phyloP scores from a whole-genome alignment of 1,140 invertebrate genomes.

The Drosophila willistoni region DNA sequence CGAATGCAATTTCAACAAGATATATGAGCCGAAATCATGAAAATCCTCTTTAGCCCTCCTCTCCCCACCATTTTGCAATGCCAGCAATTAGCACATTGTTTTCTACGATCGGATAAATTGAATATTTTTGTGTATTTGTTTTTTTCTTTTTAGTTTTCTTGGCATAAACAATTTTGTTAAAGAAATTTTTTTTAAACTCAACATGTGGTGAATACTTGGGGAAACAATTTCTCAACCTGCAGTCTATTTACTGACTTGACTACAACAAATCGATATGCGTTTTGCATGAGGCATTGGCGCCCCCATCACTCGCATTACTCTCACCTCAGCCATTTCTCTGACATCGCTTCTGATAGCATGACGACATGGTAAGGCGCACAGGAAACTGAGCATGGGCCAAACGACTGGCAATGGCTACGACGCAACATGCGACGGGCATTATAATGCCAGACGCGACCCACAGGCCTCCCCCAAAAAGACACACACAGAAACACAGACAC shows the following conservation, averaged over 20 bases:
- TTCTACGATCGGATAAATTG: constrained; percentile 46
- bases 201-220: constrained; percentile 59
- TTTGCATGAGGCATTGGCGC: constrained; percentile 38
- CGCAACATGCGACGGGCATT: constrained; percentile 56
- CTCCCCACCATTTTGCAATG: not conserved
- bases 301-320: constrained; percentile 1
- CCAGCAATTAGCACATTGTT: constrained; percentile 62
- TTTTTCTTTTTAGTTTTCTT: not conserved
- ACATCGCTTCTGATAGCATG: constrained; percentile 57
- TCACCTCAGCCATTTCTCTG: constrained; percentile 10
- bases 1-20: constrained; percentile 41
- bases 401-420: constrained; percentile 39
- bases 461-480: constrained; percentile 25
- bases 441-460: constrained; percentile 78
- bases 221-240: not conserved
- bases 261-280: constrained; percentile 66
- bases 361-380: constrained; percentile 72
- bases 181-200: constrained; percentile 29
- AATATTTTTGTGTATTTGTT: not conserved
- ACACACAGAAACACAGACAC: constrained; percentile 5
- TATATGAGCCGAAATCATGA: constrained; percentile 67
- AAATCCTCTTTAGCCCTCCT: constrained; percentile 1
- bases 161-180: not conserved
- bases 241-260: not conserved
- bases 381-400: constrained; percentile 66